Evolutionary conservation across 2,113 vertebrate genomes (phyloP).

Genomic region (Syrrhaptes paradoxus): DNA sequence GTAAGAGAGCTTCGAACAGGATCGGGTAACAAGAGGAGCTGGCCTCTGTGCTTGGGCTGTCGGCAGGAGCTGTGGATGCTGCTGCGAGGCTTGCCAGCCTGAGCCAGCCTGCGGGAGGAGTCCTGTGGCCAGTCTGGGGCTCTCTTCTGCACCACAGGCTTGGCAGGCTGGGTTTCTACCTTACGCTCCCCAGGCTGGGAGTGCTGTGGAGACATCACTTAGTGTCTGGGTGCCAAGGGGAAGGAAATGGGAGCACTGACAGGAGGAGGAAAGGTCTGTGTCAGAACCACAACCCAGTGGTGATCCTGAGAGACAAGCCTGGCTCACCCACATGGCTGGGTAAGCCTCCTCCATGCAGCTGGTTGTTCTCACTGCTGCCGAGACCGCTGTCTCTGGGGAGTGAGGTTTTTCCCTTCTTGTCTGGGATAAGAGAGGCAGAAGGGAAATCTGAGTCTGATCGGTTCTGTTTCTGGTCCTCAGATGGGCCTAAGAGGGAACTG

Average conservation of each 20-base stretch:
- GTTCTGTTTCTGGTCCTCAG: neutral
- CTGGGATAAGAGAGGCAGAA: neutral
- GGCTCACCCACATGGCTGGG: neutral
- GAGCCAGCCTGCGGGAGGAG: neutral
- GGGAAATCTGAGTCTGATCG: neutral
- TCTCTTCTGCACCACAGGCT: neutral
- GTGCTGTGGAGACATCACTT: neutral
- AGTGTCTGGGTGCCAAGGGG: neutral
- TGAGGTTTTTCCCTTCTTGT: neutral
- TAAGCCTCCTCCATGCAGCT: neutral
- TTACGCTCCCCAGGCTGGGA: neutral
- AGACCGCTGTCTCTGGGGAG: neutral
- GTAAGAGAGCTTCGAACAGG: conserved; percentile 70
- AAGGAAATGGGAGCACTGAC: neutral
- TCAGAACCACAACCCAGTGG: neutral
- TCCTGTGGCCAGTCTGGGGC: neutral
- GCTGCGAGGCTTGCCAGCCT: neutral
- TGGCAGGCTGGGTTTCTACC: neutral
- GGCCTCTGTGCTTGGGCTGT: neutral
- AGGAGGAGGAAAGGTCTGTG: neutral
- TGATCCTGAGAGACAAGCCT: neutral
- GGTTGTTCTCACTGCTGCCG: neutral
- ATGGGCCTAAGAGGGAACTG: neutral
- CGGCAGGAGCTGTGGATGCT: neutral
- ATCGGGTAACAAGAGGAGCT: neutral